These are phyloP conservation scores for Balearica regulorum DNA, from an alignment of 2,797 vertebrate species.

Conservation along the genomic window DNA sequence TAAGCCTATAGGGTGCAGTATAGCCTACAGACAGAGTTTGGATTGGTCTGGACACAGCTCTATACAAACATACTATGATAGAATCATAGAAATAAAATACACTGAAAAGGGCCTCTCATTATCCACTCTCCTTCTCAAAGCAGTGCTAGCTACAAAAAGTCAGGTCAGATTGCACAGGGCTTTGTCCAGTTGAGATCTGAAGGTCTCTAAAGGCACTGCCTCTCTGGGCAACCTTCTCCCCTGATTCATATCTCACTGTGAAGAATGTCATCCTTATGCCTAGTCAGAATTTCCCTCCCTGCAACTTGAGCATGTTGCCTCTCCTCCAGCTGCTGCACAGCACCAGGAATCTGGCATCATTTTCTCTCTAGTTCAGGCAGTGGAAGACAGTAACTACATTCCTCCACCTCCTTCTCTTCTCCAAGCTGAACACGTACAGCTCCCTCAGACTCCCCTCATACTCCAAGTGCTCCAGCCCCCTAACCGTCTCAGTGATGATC, in stretches of 20 bases:
- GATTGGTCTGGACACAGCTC: background rate
- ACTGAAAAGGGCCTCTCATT: background rate
- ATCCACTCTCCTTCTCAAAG: background rate
- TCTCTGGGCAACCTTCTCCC: background rate
- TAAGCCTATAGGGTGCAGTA: background rate
- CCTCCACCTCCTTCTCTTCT: background rate
- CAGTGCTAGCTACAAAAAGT: background rate
- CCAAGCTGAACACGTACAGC: background rate
- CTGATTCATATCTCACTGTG: background rate
- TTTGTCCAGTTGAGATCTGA: background rate
- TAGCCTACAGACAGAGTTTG: background rate
- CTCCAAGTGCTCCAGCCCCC: background rate
- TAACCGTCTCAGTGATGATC: background rate
- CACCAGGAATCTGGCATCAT: background rate
- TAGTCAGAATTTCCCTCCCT: background rate
- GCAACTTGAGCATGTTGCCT: background rate
- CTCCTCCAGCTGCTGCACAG: background rate
- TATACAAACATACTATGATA: fast-evolving
- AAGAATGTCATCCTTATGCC: fast-evolving
- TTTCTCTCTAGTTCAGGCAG: background rate
- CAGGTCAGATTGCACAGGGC: background rate
- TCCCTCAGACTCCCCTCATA: background rate
- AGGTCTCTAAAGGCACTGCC: background rate
- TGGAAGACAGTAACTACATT: background rate
- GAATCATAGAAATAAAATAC: background rate